phyloP scores from a whole-genome alignment of 2,797 vertebrate genomes.

The Dendrocincla tyrannina region DNA sequence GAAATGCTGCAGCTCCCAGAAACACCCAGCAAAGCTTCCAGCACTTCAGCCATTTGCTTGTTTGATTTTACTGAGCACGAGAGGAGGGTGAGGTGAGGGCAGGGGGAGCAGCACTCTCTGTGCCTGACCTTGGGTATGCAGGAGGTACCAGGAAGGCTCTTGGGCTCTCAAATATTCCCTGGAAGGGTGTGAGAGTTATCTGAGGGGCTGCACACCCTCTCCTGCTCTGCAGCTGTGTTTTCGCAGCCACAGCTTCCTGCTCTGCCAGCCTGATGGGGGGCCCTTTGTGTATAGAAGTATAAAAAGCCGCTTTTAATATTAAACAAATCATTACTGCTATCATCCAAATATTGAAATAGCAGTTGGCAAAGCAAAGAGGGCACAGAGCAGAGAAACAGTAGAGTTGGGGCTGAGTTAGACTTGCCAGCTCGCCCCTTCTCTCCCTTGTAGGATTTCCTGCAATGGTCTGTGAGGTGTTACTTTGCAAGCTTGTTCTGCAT shows the following conservation, averaged over 20 bases:
- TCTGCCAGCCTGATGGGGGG: background rate
- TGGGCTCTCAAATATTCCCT: fast-evolving
- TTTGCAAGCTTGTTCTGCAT: background rate
- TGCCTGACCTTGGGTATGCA: fast-evolving
- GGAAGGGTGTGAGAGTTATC: background rate
- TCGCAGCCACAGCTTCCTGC: background rate
- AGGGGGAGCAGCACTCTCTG: fast-evolving
- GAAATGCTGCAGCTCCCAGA: background rate
- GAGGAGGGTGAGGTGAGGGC: background rate
- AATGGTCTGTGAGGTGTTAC: background rate
- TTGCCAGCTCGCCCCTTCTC: background rate
- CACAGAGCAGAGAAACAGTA: background rate
- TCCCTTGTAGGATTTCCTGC: background rate
- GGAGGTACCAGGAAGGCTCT: background rate
- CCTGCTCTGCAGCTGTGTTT: background rate
- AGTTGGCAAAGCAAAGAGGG: background rate
- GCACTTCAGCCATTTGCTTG: fast-evolving
- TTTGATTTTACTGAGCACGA: fast-evolving
- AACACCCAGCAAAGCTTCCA: background rate
- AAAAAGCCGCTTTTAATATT: background rate
- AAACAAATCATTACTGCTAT: background rate
- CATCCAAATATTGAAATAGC: background rate
- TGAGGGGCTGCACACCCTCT: background rate
- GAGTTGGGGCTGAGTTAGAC: background rate
- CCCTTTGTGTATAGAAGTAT: background rate